Conservation (phyloP, 2,888 invertebrate genomes). For the Plemyria rubiginata region DNA sequence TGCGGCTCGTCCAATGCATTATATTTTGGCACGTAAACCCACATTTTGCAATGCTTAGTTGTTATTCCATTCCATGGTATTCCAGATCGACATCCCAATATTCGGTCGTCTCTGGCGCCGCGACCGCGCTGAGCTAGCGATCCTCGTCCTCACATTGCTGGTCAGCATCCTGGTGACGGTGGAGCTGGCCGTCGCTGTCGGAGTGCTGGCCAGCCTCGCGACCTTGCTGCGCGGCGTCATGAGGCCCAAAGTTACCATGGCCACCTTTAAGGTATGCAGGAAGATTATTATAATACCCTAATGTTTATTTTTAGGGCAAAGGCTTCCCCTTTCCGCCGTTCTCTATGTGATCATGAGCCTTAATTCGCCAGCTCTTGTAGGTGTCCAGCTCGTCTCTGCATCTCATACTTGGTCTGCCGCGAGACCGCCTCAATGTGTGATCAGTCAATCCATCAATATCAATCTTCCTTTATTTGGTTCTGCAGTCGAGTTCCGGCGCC, state of each 20-base stretch:
- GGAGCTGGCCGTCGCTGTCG: slow-evolving; percentile 91
- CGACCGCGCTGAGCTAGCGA: slow-evolving; percentile 86
- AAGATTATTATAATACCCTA: neutral
- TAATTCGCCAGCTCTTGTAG: too few relatives aligned
- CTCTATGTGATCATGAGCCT: too few relatives aligned
- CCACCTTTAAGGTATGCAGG: slow-evolving; percentile 64
- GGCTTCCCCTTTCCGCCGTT: too few relatives aligned
- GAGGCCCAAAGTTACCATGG: slow-evolving; percentile 80
- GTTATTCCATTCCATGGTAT: neutral
- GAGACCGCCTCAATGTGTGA: too few relatives aligned
- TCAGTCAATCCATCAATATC: too few relatives aligned
- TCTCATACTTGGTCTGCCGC: too few relatives aligned
- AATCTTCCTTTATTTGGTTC: too few relatives aligned
- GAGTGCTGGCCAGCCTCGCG: slow-evolving; percentile 87
- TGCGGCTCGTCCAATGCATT: too few relatives aligned
- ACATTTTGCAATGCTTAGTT: too few relatives aligned
- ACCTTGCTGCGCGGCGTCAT: slow-evolving; percentile 88
- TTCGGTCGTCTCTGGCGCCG: slow-evolving; percentile 81
- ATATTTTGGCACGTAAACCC: too few relatives aligned
- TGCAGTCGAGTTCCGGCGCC: slow-evolving; percentile 52
- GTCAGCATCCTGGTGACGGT: slow-evolving; percentile 89
- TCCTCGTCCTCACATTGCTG: slow-evolving; percentile 86
- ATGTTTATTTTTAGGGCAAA: too few relatives aligned
- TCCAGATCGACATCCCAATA: slow-evolving; percentile 82
- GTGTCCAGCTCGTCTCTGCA: too few relatives aligned